Base-by-base conservation (phyloP, 2,888 invertebrate genomes). In the Isoperla grammatica region DNA sequence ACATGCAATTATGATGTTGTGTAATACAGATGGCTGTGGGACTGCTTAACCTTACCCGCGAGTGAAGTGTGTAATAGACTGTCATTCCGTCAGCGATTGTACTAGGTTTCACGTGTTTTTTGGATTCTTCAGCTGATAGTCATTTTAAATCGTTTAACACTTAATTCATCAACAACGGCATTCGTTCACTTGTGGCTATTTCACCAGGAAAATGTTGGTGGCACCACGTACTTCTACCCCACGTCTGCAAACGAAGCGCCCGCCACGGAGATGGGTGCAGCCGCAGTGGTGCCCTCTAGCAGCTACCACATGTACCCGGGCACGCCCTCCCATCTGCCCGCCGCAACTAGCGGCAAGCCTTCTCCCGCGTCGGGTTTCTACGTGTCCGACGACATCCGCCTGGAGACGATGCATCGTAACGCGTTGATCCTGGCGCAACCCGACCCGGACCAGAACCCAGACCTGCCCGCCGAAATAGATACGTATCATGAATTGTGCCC, bases 161-260 rank as follows among this genome's bases (percentile, higher is more conserved):
- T n/a, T n/a, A n/a, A n/a, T n/a, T n/a, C n/a, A n/a, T n/a, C n/a
- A n/a, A n/a, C n/a, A n/a, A n/a, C n/a, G n/a, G n/a, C n/a, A n/a
- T n/a, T n/a, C n/a, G n/a, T n/a, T n/a, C n/a, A n/a, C n/a, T n/a
- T n/a, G n/a, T n/a, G n/a, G n/a, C n/a, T 43, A 6, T 23, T 65
- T 68, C 76, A 75, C 57, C 78, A 92, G 85, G 92, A 92, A 76
- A 92, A 90, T 78, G 91, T 92, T 63, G 94, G 94, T 59, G 95
- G 95, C 22, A 95, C 95, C 13, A 95, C 95, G 53, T 96, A 95
- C 74, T 96, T 95, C 76, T 96, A 93, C 74, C 82, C 87, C 39
- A 83, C 87, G 62, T 72, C 73, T 62, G 67, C 71, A 15, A 66
- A 69, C 43, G 72, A 73, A 57, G 59, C 65, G 19, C 64, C 72